These are phyloP conservation scores for Apis dorsata DNA, from an alignment of 1,140 invertebrate genomes.

Conservation along the genomic window DNA sequence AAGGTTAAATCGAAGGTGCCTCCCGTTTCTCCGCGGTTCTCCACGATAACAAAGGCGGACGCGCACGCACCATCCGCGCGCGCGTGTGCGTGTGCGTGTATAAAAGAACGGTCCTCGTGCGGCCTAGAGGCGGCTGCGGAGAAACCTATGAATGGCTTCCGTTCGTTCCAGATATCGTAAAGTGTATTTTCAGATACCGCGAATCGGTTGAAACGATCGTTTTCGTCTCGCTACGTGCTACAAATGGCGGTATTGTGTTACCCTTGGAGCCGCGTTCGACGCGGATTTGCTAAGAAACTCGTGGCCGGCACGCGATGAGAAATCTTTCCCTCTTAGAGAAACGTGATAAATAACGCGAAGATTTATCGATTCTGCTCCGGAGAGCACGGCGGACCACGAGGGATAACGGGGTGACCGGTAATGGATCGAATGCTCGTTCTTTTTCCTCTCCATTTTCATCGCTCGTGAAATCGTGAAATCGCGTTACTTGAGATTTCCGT, in stretches of 20 bases:
- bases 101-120: not conserved
- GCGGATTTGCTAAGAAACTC: conserved; percentile 37
- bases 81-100: too few relatives aligned
- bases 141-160: conserved; percentile 63
- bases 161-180: conserved; percentile 62
- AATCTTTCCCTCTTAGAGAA: not conserved
- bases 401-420: conserved; percentile 23
- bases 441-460: not conserved
- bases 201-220: conserved; percentile 31
- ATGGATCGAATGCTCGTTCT: conserved; percentile 9
- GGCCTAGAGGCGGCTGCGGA: conserved; percentile 45
- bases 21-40: conserved; percentile 67
- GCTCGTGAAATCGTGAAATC: conserved; percentile 19
- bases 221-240: conserved; percentile 35
- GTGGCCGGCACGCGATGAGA: conserved; percentile 38
- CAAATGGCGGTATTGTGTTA: conserved; percentile 38
- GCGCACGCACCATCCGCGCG: not conserved
- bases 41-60: conserved; percentile 68
- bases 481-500: conserved; percentile 4
- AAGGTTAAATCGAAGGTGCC: conserved; percentile 73
- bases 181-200: conserved; percentile 52
- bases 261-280: not conserved
- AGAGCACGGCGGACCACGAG: not conserved
- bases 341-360: conserved; percentile 18
- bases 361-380: conserved; percentile 38